phyloP scores from a whole-genome alignment of 2,888 invertebrate genomes.

The Zygaena filipendulae region DNA sequence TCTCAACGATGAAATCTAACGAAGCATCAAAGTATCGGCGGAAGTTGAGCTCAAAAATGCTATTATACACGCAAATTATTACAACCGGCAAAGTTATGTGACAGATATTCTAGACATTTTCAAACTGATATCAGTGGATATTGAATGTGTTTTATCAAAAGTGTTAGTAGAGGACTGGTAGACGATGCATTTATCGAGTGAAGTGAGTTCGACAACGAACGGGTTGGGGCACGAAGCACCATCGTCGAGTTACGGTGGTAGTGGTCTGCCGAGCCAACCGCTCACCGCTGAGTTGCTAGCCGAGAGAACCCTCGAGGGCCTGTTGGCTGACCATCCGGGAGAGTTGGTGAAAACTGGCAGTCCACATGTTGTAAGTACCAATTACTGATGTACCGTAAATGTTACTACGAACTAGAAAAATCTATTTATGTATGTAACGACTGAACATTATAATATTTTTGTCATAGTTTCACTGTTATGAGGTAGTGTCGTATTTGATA shows the following conservation, averaged over 20 bases:
- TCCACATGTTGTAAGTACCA: constrained; percentile 85
- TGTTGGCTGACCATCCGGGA: constrained; percentile 91
- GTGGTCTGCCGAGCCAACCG: constrained; percentile 62
- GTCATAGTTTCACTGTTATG: no score
- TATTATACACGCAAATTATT: no score
- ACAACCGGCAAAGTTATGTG: constrained; percentile 45
- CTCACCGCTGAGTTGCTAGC: constrained; percentile 85
- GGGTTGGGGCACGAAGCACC: constrained; percentile 61
- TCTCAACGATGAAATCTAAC: no score
- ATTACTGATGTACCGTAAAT: not conserved
- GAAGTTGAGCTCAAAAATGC: no score
- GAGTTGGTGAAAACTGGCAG: constrained; percentile 95
- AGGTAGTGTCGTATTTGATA: no score
- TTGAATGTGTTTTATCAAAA: no score
- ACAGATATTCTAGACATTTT: constrained; percentile 32
- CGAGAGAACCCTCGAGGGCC: constrained; percentile 84
- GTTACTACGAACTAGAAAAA: no score
- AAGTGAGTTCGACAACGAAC: constrained; percentile 78
- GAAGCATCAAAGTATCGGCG: no score
- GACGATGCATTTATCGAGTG: constrained; percentile 83
- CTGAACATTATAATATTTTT: no score
- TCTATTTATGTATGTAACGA: no score
- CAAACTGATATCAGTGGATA: no score
- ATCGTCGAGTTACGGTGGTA: constrained; percentile 48
- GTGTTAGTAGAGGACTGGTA: no score